Conservation (phyloP, 2,888 invertebrate species). For the Petrolisthes cinctipes region DNA sequence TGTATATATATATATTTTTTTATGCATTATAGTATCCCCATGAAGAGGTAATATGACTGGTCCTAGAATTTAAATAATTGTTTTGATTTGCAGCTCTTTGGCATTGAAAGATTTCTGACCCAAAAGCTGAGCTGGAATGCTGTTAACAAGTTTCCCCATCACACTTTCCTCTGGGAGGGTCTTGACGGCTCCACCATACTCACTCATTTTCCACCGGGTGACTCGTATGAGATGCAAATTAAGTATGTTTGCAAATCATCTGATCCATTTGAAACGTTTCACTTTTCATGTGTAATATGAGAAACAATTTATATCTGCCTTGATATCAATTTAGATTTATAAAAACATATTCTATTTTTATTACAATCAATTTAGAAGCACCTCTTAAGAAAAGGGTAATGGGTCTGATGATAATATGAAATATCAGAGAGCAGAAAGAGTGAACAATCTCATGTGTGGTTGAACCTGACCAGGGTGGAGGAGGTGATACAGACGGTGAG, state of each 20-base stretch:
- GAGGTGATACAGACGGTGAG: conserved; percentile 69
- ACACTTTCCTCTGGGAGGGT: conserved; percentile 73
- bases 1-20: no score
- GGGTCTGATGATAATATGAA: no score
- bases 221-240: conserved; percentile 69
- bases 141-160: conserved; percentile 73
- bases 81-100: conserved; percentile 68
- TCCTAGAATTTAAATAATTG: no score
- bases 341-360: no score
- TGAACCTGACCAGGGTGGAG: conserved; percentile 65
- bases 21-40: no score
- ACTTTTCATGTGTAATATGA: background rate
- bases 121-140: conserved; percentile 74
- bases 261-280: no score
- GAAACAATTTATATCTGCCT: no score
- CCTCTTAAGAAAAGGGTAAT: no score
- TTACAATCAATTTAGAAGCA: no score
- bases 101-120: conserved; percentile 72
- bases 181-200: conserved; percentile 72
- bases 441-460: background rate
- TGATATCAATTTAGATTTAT: no score
- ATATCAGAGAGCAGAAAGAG: no score
- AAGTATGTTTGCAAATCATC: conserved; percentile 60
- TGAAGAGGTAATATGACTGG: no score
- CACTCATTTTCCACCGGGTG: conserved; percentile 73